A percentile compares a stretch with the other conserved stretches of the same genome.
Conservation (phyloP, 2,113 vertebrate genomes). For the Thamnaconus septentrionalis region DNA sequence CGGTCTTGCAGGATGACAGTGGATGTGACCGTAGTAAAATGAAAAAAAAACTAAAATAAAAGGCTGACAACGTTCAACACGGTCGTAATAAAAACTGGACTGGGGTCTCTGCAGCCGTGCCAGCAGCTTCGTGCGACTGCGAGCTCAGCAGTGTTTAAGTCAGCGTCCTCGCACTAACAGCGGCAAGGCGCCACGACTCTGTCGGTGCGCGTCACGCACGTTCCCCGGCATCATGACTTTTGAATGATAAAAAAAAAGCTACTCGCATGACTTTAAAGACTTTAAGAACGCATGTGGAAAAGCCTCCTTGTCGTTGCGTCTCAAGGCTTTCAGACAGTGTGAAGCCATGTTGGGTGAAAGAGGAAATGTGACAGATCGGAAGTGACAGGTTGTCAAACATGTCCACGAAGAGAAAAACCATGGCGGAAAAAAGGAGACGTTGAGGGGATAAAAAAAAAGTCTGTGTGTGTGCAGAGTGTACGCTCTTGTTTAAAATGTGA, state of each 20-base stretch:
- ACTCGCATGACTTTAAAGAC: conserved; percentile 40
- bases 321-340: conserved; percentile 61
- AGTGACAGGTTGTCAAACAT: conserved; percentile 79
- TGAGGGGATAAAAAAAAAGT: conserved; percentile 55
- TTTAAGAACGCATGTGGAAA: conserved; percentile 33
- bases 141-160: neutral
- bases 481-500: neutral
- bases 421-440: conserved; percentile 31
- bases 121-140: neutral
- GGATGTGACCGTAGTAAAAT: neutral
- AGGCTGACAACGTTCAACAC: neutral
- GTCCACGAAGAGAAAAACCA: conserved; percentile 71
- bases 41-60: neutral
- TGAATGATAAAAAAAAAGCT: neutral
- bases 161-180: neutral
- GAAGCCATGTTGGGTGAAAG: conserved; percentile 56
- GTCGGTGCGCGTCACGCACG: neutral
- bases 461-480: conserved; percentile 3
- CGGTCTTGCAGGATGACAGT: neutral
- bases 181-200: neutral
- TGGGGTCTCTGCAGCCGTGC: neutral
- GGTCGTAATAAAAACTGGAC: neutral
- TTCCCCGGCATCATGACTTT: conserved; percentile 5
- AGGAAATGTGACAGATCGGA: conserved; percentile 70
- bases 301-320: conserved; percentile 63